phyloP scores from a whole-genome alignment of 2,797 vertebrate species.

The Nyctibius grandis region DNA sequence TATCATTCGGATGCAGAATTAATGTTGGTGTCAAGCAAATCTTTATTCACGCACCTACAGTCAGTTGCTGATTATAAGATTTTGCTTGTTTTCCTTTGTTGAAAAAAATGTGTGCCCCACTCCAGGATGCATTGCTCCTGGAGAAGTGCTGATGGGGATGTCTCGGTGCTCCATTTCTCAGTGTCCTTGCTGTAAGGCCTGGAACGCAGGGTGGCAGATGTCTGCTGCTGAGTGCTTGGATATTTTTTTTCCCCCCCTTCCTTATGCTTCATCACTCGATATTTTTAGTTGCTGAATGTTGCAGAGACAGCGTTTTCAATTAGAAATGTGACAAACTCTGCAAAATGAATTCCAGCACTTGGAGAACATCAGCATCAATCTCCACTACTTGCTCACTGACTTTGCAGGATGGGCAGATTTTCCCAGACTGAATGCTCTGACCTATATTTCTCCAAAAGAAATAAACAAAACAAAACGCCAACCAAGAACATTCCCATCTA shows the following conservation, averaged over 20 bases:
- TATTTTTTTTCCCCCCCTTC: not conserved
- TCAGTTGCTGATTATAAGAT: not conserved
- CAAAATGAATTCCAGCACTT: conserved; percentile 31
- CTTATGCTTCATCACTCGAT: not conserved
- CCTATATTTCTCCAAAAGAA: not conserved
- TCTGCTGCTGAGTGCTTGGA: not conserved
- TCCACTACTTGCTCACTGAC: not conserved
- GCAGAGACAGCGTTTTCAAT: conserved; percentile 55
- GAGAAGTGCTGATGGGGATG: not conserved
- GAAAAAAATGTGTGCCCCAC: not conserved
- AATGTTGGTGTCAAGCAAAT: not conserved
- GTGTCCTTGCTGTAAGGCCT: not conserved
- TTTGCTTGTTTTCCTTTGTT: not conserved
- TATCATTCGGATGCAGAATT: not conserved
- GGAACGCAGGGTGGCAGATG: conserved; percentile 19
- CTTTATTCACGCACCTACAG: not conserved
- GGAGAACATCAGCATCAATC: conserved; percentile 29
- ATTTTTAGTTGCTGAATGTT: conserved; percentile 57
- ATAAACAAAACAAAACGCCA: not conserved
- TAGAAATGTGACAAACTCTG: conserved; percentile 46
- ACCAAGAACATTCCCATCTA: not conserved
- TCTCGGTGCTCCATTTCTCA: not conserved
- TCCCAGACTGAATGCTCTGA: not conserved
- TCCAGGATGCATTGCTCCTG: not conserved
- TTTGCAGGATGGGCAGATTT: not conserved